Evolutionary conservation across 2,888 invertebrate genomes (phyloP), one percentile per base, ranked within the genome.

Genomic region (Phortica magna): DNA sequence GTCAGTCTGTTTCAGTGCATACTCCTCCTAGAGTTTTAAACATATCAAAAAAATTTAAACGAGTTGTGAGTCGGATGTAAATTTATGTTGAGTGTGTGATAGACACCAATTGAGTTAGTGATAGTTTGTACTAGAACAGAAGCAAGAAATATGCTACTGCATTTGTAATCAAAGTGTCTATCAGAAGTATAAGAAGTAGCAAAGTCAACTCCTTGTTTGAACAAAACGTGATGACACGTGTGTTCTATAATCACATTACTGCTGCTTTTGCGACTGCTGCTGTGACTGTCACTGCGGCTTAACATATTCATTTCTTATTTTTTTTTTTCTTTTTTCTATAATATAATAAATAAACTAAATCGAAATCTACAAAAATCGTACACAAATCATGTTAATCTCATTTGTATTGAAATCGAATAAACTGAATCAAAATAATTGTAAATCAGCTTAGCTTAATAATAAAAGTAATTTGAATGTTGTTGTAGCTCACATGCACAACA

Each of bases 201-300:
- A 48, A 19, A 61, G 10, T 61, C n/a, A n/a, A n/a, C n/a, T n/a
- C n/a, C n/a, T n/a, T 12, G 22, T 22, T 61, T 61, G 22, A 22
- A 9, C 48, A 41, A 55, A 71, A 71, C 55, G 70, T 71, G 70
- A 71, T 53, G n/a, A 71, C 70, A 71, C 39, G 53, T 71, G 14
- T n/a, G 12, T 48, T 42, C n/a, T 22, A 68, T 68, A 17, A 19
- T 9, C 19, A 43, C 39, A 64, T 64, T 64, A 31, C 64, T 22
- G 9, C 48, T 14, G 9, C 48, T 14, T 2, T 7, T 61, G 61
- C 22, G 61, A 19, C 19, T 61, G 9, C 48, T 14, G 9, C 48
- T 31, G 31, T 31, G 3, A 31, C 31, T 31, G 31, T 31, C 48
- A 14, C 48, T 61, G 61, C 22, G 61, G 61, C 19, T 61, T 61